Evolutionary conservation across 1,140 invertebrate genomes (phyloP).

Genomic region (Homalodisca vitripennis): DNA sequence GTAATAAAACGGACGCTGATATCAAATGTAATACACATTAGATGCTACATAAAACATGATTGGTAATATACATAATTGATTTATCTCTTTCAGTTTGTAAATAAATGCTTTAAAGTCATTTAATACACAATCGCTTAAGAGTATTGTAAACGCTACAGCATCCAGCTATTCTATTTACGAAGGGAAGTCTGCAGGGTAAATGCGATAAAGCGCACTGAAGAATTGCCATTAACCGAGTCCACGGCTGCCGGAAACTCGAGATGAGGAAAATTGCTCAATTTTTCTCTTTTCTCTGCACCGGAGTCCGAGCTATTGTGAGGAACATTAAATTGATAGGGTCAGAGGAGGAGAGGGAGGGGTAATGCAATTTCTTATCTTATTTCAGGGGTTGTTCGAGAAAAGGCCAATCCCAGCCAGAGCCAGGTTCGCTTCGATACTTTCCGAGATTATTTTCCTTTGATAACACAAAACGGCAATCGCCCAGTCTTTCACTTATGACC

Average conservation of each 20-base stretch:
- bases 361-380: conserved; percentile 29
- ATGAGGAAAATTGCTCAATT: conserved; percentile 30
- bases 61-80: too few relatives aligned
- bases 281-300: conserved; percentile 19
- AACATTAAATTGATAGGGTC: conserved; percentile 22
- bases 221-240: conserved; percentile 10
- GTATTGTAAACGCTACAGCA: too few relatives aligned
- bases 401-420: conserved; percentile 13
- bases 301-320: conserved; percentile 22
- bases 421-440: conserved; percentile 16
- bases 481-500: too few relatives aligned
- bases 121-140: too few relatives aligned
- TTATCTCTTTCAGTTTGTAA: too few relatives aligned
- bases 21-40: too few relatives aligned
- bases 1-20: too few relatives aligned
- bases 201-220: conserved; percentile 7
- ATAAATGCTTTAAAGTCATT: too few relatives aligned
- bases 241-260: background rate
- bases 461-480: too few relatives aligned
- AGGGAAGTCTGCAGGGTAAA: too few relatives aligned
- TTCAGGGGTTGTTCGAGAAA: conserved; percentile 16
- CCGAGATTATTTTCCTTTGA: conserved; percentile 16
- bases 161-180: too few relatives aligned
- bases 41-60: too few relatives aligned
- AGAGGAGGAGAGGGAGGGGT: background rate